A percentile compares a stretch with the other conserved stretches of the same genome.
Evolutionary conservation across 2,888 invertebrate species (phyloP).

Genomic region (Ormyrus thymus): DNA sequence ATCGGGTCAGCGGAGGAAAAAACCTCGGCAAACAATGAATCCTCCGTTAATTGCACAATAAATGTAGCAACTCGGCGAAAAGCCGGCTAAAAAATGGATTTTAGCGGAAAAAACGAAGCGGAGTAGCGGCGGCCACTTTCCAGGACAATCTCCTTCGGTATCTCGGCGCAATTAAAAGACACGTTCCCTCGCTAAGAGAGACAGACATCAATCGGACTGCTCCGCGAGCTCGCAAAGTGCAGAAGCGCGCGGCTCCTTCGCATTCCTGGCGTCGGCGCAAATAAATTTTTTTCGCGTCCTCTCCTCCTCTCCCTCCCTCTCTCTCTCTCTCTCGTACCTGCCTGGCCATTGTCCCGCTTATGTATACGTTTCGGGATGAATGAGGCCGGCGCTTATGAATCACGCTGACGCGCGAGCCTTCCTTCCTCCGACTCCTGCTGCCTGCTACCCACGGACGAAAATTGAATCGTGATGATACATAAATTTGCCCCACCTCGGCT

Average conservation of each 20-base stretch:
- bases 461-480: slow-evolving; percentile 54
- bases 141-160: not conserved
- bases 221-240: slow-evolving; percentile 23
- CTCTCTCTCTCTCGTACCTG: slow-evolving; percentile 7
- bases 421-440: not conserved
- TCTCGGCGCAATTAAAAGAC: slow-evolving; percentile 17
- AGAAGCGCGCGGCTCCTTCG: slow-evolving; percentile 32
- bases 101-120: not conserved
- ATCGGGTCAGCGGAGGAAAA: slow-evolving; percentile 6
- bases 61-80: not conserved
- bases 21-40: slow-evolving; percentile 7
- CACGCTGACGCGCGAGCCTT: slow-evolving; percentile 27
- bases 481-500: slow-evolving; percentile 42
- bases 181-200: not conserved
- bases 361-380: slow-evolving; percentile 36
- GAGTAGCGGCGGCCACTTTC: not conserved
- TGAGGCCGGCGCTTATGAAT: slow-evolving; percentile 50
- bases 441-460: slow-evolving; percentile 38
- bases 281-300: slow-evolving; percentile 46
- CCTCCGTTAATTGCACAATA: slow-evolving; percentile 29
- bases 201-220: slow-evolving; percentile 37
- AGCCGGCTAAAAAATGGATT: not conserved
- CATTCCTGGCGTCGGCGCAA: slow-evolving; percentile 32
- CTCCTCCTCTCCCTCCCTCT: not conserved
- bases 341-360: slow-evolving; percentile 34